Percentiles rank a stretch among this genome's conserved stretches.
Evolutionary conservation across 2,113 vertebrate species (phyloP).

Genomic region (Labeo rohita): DNA sequence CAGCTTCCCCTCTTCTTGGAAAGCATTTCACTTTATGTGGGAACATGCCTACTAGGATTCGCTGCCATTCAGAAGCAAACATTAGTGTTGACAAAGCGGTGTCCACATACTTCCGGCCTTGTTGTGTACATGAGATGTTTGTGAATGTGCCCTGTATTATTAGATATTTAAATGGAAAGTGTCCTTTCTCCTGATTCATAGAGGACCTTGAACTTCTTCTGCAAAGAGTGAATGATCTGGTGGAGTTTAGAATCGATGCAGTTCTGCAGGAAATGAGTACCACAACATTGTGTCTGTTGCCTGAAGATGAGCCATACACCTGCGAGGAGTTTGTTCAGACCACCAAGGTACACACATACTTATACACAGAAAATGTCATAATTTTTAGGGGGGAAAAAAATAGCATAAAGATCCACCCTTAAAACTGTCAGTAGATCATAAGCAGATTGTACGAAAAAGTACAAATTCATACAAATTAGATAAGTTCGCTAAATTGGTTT

Average conservation of each 20-base stretch:
- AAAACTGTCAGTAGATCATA: neutral
- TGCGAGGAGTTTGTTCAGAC: constrained; percentile 88
- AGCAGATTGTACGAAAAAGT: neutral
- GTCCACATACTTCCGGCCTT: neutral
- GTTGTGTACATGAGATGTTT: neutral
- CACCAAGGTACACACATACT: constrained; percentile 66
- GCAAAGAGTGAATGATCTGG: constrained; percentile 83
- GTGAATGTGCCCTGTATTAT: neutral
- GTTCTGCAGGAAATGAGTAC: constrained; percentile 86
- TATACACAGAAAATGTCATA: neutral
- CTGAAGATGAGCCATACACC: constrained; percentile 82
- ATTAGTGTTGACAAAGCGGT: neutral
- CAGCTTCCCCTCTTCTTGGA: neutral
- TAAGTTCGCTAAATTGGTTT: too few species aligned
- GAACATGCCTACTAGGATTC: neutral
- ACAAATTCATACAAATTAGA: neutral
- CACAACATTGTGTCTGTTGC: constrained; percentile 80
- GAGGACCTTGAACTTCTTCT: constrained; percentile 85
- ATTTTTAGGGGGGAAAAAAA: too few species aligned
- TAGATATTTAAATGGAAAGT: neutral
- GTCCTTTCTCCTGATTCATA: constrained; percentile 53
- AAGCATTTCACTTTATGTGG: neutral
- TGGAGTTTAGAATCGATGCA: constrained; percentile 87
- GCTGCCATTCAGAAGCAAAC: neutral
- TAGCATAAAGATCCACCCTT: neutral